Evolutionary conservation across 2,888 invertebrate species (phyloP).

Genomic region (Metalampra italica): DNA sequence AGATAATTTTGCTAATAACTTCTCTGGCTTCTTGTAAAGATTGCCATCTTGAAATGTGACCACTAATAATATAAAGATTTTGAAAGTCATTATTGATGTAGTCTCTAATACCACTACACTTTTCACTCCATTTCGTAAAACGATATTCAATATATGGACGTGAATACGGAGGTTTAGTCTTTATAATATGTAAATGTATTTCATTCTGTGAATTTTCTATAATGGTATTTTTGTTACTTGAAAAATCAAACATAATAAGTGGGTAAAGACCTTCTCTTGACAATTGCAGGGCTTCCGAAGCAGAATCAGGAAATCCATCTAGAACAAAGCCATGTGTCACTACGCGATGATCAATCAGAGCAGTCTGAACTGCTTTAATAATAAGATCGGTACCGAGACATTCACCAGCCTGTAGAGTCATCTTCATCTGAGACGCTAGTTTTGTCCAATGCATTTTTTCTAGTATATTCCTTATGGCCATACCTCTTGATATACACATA

Average conservation of each 20-base stretch:
- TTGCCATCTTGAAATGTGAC: constrained; percentile 74
- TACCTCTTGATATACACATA: constrained; percentile 74
- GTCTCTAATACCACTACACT: constrained; percentile 44
- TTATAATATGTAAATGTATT: constrained; percentile 44
- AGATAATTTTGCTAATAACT: constrained; percentile 47
- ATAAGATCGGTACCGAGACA: constrained; percentile 59
- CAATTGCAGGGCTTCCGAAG: constrained; percentile 70
- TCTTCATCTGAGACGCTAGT: constrained; percentile 59
- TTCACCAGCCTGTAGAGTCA: constrained; percentile 56
- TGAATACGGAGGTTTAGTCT: constrained; percentile 53
- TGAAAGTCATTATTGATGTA: constrained; percentile 77
- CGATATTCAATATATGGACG: constrained; percentile 56
- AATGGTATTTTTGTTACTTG: constrained; percentile 46
- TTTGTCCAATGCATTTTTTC: constrained; percentile 71
- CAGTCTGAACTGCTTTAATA: constrained; percentile 73
- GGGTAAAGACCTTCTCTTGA: constrained; percentile 75
- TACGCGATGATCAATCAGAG: constrained; percentile 63
- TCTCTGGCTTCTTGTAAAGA: constrained; percentile 63
- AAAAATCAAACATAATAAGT: constrained; percentile 75
- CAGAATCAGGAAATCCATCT: constrained; percentile 79
- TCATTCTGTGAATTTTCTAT: constrained; percentile 57
- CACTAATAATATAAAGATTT: constrained; percentile 71
- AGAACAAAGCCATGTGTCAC: constrained; percentile 78
- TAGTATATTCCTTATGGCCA: constrained; percentile 69
- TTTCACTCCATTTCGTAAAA: constrained; percentile 57